Conservation (phyloP, 2,888 invertebrate genomes). For the Trissolcus japonicus region DNA sequence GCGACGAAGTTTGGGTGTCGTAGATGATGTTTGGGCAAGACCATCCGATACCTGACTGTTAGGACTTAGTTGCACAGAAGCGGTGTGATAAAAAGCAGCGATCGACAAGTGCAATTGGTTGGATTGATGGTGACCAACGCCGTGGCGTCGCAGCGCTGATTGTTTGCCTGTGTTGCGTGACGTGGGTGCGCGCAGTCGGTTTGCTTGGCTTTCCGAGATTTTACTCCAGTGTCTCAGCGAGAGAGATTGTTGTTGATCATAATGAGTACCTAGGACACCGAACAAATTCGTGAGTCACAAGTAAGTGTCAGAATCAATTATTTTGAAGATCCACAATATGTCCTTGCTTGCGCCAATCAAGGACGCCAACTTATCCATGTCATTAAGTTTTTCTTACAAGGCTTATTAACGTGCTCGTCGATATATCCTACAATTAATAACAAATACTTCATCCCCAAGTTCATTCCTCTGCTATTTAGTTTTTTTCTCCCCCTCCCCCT, state of each 20-base stretch:
- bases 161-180: conserved; percentile 44
- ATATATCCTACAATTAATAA: not conserved
- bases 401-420: not conserved
- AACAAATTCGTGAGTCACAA: not conserved
- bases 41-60: conserved; percentile 5
- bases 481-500: no score
- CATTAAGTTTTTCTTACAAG: not conserved
- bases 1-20: conserved; percentile 73
- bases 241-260: not conserved
- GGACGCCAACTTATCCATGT: conserved; percentile 7
- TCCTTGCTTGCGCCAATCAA: conserved; percentile 6
- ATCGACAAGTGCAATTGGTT: not conserved
- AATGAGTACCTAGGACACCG: not conserved
- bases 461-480: not conserved
- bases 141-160: conserved; percentile 1
- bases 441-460: not conserved
- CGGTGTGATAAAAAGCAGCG: conserved; percentile 9
- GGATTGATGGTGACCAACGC: not conserved
- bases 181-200: conserved; percentile 41
- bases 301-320: not conserved
- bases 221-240: not conserved
- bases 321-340: not conserved
- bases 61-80: conserved; percentile 2
- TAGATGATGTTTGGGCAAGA: conserved; percentile 65
- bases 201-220: not conserved